A percentile compares a stretch with the other conserved stretches of the same genome.
phyloP scores from a whole-genome alignment of 2,888 invertebrate genomes.

The Nebria brevicollis region DNA sequence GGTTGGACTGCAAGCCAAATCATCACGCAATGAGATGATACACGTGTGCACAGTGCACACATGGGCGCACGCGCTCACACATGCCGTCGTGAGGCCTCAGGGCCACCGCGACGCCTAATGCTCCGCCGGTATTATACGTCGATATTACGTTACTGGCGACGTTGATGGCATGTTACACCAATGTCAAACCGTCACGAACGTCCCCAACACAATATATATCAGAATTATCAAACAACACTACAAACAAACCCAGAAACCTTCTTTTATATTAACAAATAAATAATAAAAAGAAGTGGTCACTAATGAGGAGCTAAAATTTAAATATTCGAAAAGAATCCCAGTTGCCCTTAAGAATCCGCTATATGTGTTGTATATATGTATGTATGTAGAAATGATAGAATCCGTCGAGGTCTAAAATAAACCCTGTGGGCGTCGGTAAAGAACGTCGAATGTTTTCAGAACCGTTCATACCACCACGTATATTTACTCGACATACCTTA shows the following conservation, averaged over 20 bases:
- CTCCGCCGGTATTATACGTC: constrained; percentile 15
- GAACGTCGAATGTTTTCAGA: not conserved
- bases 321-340: not conserved
- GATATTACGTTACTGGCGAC: not conserved
- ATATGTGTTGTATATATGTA: too few species aligned
- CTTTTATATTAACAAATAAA: not conserved
- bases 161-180: not conserved
- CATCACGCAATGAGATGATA: constrained; percentile 1
- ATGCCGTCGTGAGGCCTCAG: not conserved
- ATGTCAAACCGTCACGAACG: not conserved
- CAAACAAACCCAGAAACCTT: too few species aligned
- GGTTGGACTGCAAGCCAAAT: not conserved
- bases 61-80: constrained; percentile 5
- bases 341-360: not conserved
- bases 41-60: not conserved
- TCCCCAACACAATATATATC: not conserved
- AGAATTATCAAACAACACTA: not conserved
- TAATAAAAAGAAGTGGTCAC: not conserved
- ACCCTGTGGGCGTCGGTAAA: not conserved
- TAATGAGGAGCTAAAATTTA: not conserved
- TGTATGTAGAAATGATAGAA: not conserved
- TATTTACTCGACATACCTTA: not conserved
- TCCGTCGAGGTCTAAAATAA: not conserved
- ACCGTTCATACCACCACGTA: not conserved
- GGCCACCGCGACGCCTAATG: constrained; percentile 13